A percentile compares a stretch with the other conserved stretches of the same genome.
Evolutionary conservation across 2,888 invertebrate genomes (phyloP).

Genomic region (Tipula confusa): DNA sequence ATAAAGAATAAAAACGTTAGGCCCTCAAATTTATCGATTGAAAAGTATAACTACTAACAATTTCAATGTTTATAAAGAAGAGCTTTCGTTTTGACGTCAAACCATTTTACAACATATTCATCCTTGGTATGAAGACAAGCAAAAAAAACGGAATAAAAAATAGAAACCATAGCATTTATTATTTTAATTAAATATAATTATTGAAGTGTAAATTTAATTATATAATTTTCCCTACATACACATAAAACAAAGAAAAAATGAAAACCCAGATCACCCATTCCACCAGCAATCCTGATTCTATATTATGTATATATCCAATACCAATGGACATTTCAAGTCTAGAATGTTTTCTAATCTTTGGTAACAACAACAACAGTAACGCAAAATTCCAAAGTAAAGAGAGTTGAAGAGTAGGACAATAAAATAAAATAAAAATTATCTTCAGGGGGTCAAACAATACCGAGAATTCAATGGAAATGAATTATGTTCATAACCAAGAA

Average conservation of each 20-base stretch:
- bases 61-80: no score
- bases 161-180: neutral
- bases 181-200: neutral
- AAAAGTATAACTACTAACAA: no score
- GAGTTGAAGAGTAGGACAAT: neutral
- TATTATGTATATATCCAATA: neutral
- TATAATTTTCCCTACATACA: neutral
- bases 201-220: constrained; percentile 12
- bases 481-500: neutral
- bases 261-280: neutral
- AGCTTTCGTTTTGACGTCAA: no score
- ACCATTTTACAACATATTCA: no score
- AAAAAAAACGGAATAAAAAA: neutral
- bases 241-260: neutral
- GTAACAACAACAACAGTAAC: neutral
- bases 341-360: neutral
- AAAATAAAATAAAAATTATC: neutral
- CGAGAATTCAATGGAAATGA: neutral
- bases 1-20: no score
- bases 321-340: neutral
- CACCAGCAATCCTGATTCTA: neutral
- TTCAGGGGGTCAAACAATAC: neutral
- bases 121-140: neutral
- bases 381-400: neutral
- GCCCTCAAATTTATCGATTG: no score